Percentiles rank a stretch among this genome's conserved stretches.
phyloP scores from a whole-genome alignment of 1,140 invertebrate genomes.

The Holcopasites calliopsidis region DNA sequence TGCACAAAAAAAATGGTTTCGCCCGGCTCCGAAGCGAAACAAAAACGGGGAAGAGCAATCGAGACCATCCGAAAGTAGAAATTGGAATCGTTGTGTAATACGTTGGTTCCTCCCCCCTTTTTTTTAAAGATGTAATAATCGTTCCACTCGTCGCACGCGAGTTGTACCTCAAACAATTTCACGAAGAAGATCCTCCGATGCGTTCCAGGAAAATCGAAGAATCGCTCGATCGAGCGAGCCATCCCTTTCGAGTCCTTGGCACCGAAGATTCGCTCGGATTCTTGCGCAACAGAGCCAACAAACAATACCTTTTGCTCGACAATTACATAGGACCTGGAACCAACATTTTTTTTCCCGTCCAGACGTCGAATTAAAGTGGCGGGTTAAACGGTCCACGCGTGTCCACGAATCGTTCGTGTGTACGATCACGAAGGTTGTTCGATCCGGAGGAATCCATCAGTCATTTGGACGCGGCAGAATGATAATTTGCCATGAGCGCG shows the following conservation, averaged over 20 bases:
- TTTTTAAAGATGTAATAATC: slow-evolving; percentile 45
- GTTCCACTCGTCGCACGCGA: slow-evolving; percentile 39
- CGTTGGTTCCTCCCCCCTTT: neutral
- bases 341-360: slow-evolving; percentile 11
- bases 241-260: slow-evolving; percentile 30
- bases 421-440: slow-evolving; percentile 48
- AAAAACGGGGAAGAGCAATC: neutral
- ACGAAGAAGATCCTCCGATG: slow-evolving; percentile 18
- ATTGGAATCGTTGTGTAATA: slow-evolving; percentile 44
- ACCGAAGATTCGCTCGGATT: slow-evolving; percentile 4
- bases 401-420: slow-evolving; percentile 46
- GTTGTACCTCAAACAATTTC: neutral
- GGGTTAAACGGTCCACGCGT: slow-evolving; percentile 30
- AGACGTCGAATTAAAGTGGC: slow-evolving; percentile 14
- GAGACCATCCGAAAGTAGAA: slow-evolving; percentile 16
- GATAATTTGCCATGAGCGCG: slow-evolving; percentile 39
- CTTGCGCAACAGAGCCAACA: slow-evolving; percentile 48
- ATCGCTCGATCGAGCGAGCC: slow-evolving; percentile 18
- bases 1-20: neutral
- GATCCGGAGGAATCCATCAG: slow-evolving; percentile 31
- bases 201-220: slow-evolving; percentile 47
- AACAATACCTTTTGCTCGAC: slow-evolving; percentile 19
- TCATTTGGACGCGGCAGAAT: slow-evolving; percentile 33
- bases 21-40: neutral
- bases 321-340: slow-evolving; percentile 49